phyloP scores from a whole-genome alignment of 2,113 vertebrate genomes.

The Phodopus roborovskii region DNA sequence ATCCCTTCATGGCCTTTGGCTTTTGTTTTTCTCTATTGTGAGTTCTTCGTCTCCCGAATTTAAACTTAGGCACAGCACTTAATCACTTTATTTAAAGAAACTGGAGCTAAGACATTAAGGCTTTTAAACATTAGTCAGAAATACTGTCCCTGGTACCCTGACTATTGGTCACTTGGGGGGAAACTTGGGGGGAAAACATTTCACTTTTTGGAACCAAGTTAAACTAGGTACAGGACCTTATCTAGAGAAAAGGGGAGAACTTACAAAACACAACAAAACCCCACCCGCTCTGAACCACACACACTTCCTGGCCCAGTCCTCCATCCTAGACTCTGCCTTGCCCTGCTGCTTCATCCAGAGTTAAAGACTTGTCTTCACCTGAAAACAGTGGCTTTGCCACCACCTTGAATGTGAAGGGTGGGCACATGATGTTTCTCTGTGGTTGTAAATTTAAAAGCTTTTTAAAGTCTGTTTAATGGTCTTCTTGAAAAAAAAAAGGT shows the following conservation, averaged over 20 bases:
- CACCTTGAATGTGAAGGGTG: not conserved
- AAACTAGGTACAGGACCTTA: not conserved
- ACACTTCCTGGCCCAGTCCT: not conserved
- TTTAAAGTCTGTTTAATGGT: not conserved
- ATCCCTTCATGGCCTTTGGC: not conserved
- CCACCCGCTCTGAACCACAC: not conserved
- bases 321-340: not conserved
- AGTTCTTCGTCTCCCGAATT: not conserved
- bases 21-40: not conserved
- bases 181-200: not conserved
- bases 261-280: not conserved
- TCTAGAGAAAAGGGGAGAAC: not conserved
- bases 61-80: not conserved
- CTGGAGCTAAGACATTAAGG: not conserved
- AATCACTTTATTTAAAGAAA: not conserved
- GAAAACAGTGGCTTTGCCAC: not conserved
- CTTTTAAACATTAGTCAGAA: not conserved
- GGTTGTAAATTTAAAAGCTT: not conserved
- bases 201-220: not conserved
- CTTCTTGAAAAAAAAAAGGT: not conserved
- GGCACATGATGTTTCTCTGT: not conserved
- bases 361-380: not conserved
- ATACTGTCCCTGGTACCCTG: not conserved
- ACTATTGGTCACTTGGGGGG: not conserved
- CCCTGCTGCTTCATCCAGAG: not conserved